phyloP scores from a whole-genome alignment of 2,797 vertebrate genomes.

The Emys orbicularis region DNA sequence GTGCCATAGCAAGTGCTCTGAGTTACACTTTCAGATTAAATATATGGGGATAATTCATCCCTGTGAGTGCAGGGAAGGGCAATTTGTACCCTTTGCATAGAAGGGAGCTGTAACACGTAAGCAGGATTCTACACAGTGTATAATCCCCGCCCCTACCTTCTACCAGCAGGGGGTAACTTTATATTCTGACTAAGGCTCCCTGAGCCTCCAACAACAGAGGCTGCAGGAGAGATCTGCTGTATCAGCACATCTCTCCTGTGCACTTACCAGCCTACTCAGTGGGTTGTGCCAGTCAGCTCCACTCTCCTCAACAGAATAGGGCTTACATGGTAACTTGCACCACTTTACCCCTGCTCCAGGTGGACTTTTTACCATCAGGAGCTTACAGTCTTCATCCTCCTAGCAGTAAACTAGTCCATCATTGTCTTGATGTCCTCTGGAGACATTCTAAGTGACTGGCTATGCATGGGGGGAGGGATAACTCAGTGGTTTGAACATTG shows the following conservation, averaged over 20 bases:
- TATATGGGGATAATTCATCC: constrained; percentile 30
- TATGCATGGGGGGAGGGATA: background rate
- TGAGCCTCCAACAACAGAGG: background rate
- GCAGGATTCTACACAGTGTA: background rate
- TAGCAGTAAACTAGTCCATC: background rate
- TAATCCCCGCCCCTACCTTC: background rate
- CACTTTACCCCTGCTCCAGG: background rate
- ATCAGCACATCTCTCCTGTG: background rate
- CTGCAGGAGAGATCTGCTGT: background rate
- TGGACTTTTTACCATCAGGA: background rate
- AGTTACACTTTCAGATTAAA: background rate
- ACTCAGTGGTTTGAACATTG: too few species aligned
- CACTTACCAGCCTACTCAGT: background rate
- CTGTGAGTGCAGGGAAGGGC: background rate
- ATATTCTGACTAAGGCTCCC: background rate
- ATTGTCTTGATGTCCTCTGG: background rate
- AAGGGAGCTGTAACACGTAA: background rate
- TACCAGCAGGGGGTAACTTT: background rate
- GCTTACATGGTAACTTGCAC: background rate
- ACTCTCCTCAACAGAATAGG: accelerated
- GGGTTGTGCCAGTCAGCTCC: background rate
- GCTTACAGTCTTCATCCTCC: background rate
- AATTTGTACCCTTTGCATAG: background rate
- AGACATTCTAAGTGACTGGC: background rate
- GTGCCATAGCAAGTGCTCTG: constrained; percentile 6